These are phyloP conservation scores for Philopedon plagiatum DNA, from an alignment of 2,888 invertebrate species.

Conservation along the genomic window DNA sequence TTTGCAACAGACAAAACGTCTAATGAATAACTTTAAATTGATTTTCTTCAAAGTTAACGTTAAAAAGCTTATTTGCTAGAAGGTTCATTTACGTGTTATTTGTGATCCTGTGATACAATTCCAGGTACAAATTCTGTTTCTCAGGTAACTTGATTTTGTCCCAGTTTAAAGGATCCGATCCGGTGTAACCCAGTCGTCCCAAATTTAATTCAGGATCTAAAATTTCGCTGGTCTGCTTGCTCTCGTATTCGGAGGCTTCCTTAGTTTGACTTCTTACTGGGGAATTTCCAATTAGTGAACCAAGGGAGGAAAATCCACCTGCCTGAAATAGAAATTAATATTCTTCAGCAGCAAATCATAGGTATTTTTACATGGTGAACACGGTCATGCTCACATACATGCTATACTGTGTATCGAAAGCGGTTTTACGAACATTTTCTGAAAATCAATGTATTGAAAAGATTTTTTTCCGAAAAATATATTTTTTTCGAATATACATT, in stretches of 20 bases:
- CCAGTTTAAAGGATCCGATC: constrained; percentile 74
- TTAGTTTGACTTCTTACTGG: constrained; percentile 59
- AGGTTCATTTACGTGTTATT: constrained; percentile 74
- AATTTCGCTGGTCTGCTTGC: constrained; percentile 65
- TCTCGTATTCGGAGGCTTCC: constrained; percentile 64
- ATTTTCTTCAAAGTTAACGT: too few species aligned
- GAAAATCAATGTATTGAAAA: too few species aligned
- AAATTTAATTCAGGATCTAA: constrained; percentile 70
- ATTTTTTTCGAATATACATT: too few species aligned
- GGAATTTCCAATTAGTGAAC: constrained; percentile 59
- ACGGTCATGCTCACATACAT: too few species aligned
- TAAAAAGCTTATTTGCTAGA: too few species aligned
- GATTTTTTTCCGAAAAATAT: too few species aligned
- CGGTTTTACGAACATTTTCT: too few species aligned
- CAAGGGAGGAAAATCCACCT: constrained; percentile 59
- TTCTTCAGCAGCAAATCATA: neutral
- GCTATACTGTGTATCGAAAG: too few species aligned
- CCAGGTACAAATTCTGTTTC: constrained; percentile 78
- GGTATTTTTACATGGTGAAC: too few species aligned
- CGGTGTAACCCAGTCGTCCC: constrained; percentile 71
- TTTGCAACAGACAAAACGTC: too few species aligned
- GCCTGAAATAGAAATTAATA: constrained; percentile 53
- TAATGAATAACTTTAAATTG: too few species aligned
- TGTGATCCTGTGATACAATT: constrained; percentile 76
- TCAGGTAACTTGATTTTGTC: constrained; percentile 75